Conservation (phyloP, 2,113 vertebrate genomes). For the Gallinago media region DNA sequence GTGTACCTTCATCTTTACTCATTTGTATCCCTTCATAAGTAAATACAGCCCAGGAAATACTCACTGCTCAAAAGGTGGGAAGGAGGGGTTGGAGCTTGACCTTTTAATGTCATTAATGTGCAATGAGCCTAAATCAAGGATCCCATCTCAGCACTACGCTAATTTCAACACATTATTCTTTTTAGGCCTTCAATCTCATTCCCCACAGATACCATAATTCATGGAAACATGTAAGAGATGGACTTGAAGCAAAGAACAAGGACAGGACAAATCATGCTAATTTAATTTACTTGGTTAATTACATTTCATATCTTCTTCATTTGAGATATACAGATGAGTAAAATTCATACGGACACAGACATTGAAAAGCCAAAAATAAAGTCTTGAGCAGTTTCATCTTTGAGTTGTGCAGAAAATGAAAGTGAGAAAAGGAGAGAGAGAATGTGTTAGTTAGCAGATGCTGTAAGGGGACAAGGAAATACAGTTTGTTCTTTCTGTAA, state of each 20-base stretch:
- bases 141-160: not conserved
- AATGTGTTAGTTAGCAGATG: constrained; percentile 60
- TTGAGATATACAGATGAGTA: constrained; percentile 57
- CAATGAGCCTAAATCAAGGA: not conserved
- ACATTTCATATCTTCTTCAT: constrained; percentile 64
- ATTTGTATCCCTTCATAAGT: not conserved
- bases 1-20: not conserved
- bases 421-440: constrained; percentile 59
- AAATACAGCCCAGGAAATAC: not conserved
- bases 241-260: constrained; percentile 53
- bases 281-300: constrained; percentile 72
- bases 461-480: constrained; percentile 49
- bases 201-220: not conserved
- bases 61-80: not conserved
- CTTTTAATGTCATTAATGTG: not conserved
- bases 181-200: not conserved
- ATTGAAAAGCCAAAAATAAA: constrained; percentile 69
- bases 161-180: constrained; percentile 14
- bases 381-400: constrained; percentile 43
- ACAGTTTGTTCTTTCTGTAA: constrained; percentile 49
- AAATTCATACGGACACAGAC: constrained; percentile 39
- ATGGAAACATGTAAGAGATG: not conserved
- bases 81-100: not conserved
- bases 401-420: constrained; percentile 52
- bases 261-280: constrained; percentile 52